phyloP scores from a whole-genome alignment of 2,888 invertebrate species.

The Zaprionus obscuricornis region DNA sequence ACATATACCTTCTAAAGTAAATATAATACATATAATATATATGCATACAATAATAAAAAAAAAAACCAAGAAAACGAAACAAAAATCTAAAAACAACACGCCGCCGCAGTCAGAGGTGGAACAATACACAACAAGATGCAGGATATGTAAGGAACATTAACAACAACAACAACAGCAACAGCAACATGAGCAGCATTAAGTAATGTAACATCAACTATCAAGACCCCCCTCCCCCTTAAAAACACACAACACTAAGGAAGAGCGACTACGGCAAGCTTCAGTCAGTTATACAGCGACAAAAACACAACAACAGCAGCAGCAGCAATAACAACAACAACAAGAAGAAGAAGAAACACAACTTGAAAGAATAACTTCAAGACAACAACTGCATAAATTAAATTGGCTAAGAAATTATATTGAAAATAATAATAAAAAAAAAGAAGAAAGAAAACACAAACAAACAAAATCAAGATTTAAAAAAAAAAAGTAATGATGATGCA shows the following conservation, averaged over 20 bases:
- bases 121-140: slow-evolving; percentile 11
- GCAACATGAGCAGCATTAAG: slow-evolving; percentile 1
- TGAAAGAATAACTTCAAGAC: too few species aligned
- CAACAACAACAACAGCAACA: slow-evolving; percentile 11
- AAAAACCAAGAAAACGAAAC: not conserved
- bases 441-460: too few species aligned
- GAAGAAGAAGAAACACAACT: slow-evolving; percentile 13
- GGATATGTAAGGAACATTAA: not conserved
- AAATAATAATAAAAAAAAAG: too few species aligned
- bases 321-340: slow-evolving; percentile 5
- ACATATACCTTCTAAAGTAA: slow-evolving; percentile 80
- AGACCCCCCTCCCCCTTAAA: too few species aligned
- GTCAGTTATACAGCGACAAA: too few species aligned
- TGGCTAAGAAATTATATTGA: too few species aligned
- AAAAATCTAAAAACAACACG: slow-evolving; percentile 43
- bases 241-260: too few species aligned
- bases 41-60: slow-evolving; percentile 69
- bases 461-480: too few species aligned
- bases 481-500: too few species aligned
- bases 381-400: too few species aligned
- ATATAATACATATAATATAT: slow-evolving; percentile 79
- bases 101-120: slow-evolving; percentile 35
- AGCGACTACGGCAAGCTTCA: too few species aligned
- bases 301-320: slow-evolving; percentile 11
- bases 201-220: too few species aligned